Evolutionary conservation across 2,113 vertebrate genomes (phyloP), one percentile per base, ranked within the genome.

Genomic region (Rhodinocichla rosea): DNA sequence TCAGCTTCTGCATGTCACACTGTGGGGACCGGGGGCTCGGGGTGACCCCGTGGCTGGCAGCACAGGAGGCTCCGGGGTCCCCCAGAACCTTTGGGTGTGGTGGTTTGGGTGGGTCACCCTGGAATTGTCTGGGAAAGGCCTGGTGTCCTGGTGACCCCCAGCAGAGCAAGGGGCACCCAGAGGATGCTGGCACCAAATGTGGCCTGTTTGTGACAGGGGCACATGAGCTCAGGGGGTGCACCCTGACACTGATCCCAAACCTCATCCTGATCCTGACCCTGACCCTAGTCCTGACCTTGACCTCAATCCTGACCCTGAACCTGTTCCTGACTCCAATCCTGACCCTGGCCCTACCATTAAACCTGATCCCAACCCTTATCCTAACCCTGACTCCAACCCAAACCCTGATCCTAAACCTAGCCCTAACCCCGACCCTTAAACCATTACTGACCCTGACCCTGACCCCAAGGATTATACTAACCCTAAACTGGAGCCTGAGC

Each of bases 1-100:
- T 99, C 97, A 99, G 97, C 97, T 99, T 99, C 98, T 99, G 99
- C 99, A 99, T 99, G 97, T 99, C 99, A 24, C 99, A 99, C 99
- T 99, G 97, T 5, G 37, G 89, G 64, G 33, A 42, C 59, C 57
- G 2, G 69, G 55, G 9, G 9, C 56, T 22, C 1, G 6, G 45
- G 68, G 40, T 73, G 17, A 80, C 39, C 64, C 91, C 44, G 0
- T 0, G 18, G 20, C 3, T 0, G 0, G 44, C n/a, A 28, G 22
- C 5, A 32, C 6, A 0, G n/a, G 1, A 22, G 37, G 57, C 17
- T 20, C 7, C 0, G 1, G 49, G 49, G 7, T 6, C 11, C 42
- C 80, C 27, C 0, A 0, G 50, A 40, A 13, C 65, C 40, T 45
- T 3, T 2, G 74, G 65, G 7, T 18, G 39, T 18, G 52, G 44